Percentiles rank a stretch among this genome's conserved stretches.
These are phyloP conservation scores for Cryptocephalus moraei DNA, from an alignment of 2,888 invertebrate genomes.

Conservation along the genomic window DNA sequence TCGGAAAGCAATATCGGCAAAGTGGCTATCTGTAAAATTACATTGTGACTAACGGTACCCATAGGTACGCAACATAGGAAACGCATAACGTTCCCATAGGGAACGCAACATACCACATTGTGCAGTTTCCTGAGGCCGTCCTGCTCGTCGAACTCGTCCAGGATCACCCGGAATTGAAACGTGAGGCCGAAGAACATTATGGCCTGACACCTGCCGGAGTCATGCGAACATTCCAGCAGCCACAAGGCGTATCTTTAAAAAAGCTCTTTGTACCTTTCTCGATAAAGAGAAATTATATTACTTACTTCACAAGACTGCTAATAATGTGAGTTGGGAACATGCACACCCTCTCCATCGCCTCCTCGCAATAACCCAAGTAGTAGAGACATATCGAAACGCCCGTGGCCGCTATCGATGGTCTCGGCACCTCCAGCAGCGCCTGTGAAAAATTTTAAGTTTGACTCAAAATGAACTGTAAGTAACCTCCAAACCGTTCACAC, in stretches of 20 bases:
- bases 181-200: constrained; percentile 96
- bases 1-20: constrained; percentile 72
- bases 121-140: constrained; percentile 89
- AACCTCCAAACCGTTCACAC: too few species aligned
- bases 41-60: background rate
- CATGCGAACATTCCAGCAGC: constrained; percentile 85
- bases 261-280: background rate
- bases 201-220: constrained; percentile 95
- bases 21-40: constrained; percentile 58
- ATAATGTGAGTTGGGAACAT: constrained; percentile 69
- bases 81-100: background rate
- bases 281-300: background rate
- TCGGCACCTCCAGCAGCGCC: constrained; percentile 78
- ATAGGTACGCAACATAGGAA: too few species aligned
- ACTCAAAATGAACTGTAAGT: too few species aligned
- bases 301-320: constrained; percentile 63
- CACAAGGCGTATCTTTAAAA: constrained; percentile 74
- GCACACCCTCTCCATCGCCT: constrained; percentile 95
- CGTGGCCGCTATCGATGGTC: constrained; percentile 91
- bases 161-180: constrained; percentile 84
- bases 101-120: constrained; percentile 62
- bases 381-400: constrained; percentile 94
- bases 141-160: constrained; percentile 88
- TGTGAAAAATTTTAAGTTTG: background rate
- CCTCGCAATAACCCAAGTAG: constrained; percentile 93